Percentiles rank a stretch among this genome's conserved stretches.
phyloP scores from a whole-genome alignment of 2,888 invertebrate species.

The Hybos culiciformis region DNA sequence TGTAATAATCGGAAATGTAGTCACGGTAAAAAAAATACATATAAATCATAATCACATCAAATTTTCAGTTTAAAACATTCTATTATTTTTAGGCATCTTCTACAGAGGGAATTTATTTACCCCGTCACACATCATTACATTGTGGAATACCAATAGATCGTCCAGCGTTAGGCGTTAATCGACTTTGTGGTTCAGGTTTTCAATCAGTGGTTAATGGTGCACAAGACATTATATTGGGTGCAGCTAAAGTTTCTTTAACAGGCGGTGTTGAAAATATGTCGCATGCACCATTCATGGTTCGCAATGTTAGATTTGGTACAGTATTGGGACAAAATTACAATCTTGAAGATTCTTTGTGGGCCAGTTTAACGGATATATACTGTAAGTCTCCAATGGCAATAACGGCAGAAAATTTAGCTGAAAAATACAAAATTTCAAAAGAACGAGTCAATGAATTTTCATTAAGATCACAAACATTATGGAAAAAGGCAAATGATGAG shows the following conservation, averaged over 20 bases:
- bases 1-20: constrained; percentile 80
- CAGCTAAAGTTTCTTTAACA: constrained; percentile 71
- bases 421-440: constrained; percentile 64
- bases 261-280: constrained; percentile 97
- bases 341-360: constrained; percentile 85
- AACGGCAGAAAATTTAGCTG: constrained; percentile 88
- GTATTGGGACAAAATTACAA: constrained; percentile 59
- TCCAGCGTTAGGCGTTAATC: constrained; percentile 79
- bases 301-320: constrained; percentile 80
- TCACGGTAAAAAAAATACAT: constrained; percentile 47
- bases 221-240: constrained; percentile 80
- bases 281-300: constrained; percentile 71
- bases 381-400: constrained; percentile 90
- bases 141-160: constrained; percentile 72
- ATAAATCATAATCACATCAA: neutral
- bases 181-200: constrained; percentile 95
- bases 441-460: constrained; percentile 79
- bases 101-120: constrained; percentile 69
- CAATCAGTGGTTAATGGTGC: constrained; percentile 84
- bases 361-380: constrained; percentile 72
- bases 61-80: too few species aligned
- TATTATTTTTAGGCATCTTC: constrained; percentile 45
- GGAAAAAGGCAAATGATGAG: constrained; percentile 71
- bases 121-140: constrained; percentile 77
- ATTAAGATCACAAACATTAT: constrained; percentile 68